These are phyloP conservation scores for Drosophila crucigera DNA, from an alignment of 2,888 invertebrate species.

Conservation along the genomic window DNA sequence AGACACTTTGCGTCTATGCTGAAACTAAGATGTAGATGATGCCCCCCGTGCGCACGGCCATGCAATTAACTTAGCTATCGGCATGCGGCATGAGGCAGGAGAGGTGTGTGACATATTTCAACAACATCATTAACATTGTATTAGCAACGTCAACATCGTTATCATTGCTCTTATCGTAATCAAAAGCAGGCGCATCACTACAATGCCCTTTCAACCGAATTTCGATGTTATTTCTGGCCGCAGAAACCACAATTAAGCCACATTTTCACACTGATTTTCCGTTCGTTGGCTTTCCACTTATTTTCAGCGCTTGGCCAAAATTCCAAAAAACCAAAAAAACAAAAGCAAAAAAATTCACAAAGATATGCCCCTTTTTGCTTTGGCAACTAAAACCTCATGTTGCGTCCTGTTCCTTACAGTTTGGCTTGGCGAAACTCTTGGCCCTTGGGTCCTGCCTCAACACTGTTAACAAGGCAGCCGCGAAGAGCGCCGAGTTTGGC, in stretches of 20 bases:
- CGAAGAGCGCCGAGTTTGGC: slow-evolving; percentile 12
- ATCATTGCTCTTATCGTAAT: not conserved
- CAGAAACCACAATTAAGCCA: slow-evolving; percentile 32
- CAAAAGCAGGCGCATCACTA: not conserved
- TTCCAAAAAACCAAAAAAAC: not conserved
- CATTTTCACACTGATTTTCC: slow-evolving; percentile 46
- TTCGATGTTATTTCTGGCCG: slow-evolving; percentile 36
- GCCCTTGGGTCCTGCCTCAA: slow-evolving; percentile 22
- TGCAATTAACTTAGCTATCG: not conserved
- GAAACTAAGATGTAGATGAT: not conserved
- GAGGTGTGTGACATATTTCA: slow-evolving; percentile 10
- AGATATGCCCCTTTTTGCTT: slow-evolving; percentile 1
- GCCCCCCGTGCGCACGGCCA: not conserved
- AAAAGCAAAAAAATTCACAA: not conserved
- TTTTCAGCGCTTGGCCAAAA: slow-evolving; percentile 6
- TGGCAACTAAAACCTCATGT: not conserved
- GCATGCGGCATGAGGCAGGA: not conserved
- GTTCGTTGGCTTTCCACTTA: slow-evolving; percentile 16
- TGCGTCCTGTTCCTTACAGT: not conserved
- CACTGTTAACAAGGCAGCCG: not conserved
- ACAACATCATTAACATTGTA: slow-evolving; percentile 43
- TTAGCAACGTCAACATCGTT: slow-evolving; percentile 27
- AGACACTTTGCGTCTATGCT: not conserved
- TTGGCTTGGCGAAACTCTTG: not conserved
- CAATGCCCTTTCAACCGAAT: slow-evolving; percentile 17